Percentiles rank a stretch among this genome's conserved stretches.
Evolutionary conservation across 2,113 vertebrate genomes (phyloP).

Genomic region (Crotalus tigris): DNA sequence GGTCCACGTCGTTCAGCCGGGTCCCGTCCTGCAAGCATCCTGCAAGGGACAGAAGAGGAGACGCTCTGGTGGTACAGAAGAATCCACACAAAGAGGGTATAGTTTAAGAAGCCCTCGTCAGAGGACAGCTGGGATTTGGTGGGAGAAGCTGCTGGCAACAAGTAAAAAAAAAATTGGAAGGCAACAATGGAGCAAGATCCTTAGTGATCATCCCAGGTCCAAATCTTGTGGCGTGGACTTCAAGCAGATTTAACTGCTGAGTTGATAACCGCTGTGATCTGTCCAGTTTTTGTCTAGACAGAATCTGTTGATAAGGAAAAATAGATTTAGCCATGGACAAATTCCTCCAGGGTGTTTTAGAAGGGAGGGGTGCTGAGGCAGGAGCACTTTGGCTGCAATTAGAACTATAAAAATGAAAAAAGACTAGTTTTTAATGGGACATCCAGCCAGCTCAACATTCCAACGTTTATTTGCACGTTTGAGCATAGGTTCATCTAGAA

Average conservation of each 20-base stretch:
- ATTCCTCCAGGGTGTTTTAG: background rate
- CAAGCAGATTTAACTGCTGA: too few species aligned
- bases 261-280: background rate
- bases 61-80: background rate
- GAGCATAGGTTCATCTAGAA: background rate
- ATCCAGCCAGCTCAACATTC: background rate
- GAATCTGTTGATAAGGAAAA: background rate
- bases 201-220: background rate
- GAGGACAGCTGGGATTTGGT: background rate
- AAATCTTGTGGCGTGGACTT: background rate
- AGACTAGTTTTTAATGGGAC: background rate
- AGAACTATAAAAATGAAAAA: background rate
- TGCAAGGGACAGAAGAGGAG: constrained; percentile 51
- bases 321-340: too few species aligned
- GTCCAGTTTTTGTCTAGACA: background rate
- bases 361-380: too few species aligned
- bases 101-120: background rate
- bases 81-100: background rate
- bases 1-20: constrained; percentile 82
- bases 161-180: background rate
- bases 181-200: background rate
- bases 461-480: background rate
- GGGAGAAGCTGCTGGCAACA: background rate
- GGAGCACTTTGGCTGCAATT: background rate
- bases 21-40: constrained; percentile 93